Evolutionary conservation across 2,888 invertebrate species (phyloP).

Genomic region (Pinctada fucata): DNA sequence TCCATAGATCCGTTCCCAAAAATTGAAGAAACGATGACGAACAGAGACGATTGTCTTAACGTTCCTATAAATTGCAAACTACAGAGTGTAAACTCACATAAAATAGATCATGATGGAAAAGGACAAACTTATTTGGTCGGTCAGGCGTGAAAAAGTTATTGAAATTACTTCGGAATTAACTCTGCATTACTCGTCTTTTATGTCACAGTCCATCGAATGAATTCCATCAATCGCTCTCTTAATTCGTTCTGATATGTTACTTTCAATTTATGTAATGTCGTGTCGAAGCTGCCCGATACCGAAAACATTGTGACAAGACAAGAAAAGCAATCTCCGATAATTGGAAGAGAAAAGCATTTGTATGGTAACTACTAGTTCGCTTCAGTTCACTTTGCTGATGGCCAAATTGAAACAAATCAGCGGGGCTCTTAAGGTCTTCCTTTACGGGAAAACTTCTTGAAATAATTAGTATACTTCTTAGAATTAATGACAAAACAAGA

Average conservation of each 20-base stretch:
- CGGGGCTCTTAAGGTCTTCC: slow-evolving; percentile 34
- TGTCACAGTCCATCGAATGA: background rate
- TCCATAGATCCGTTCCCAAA: too few species aligned
- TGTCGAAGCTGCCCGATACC: slow-evolving; percentile 15
- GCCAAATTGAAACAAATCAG: slow-evolving; percentile 36
- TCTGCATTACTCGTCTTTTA: background rate
- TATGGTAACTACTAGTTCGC: slow-evolving; percentile 35
- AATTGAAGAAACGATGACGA: too few species aligned
- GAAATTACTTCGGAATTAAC: background rate
- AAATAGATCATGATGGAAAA: too few species aligned
- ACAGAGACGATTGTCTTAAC: too few species aligned
- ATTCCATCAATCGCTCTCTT: slow-evolving; percentile 36
- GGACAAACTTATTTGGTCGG: background rate
- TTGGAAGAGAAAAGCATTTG: slow-evolving; percentile 32
- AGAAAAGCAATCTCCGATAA: slow-evolving; percentile 36
- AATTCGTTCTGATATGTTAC: slow-evolving; percentile 39
- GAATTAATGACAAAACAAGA: slow-evolving; percentile 42
- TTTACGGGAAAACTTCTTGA: slow-evolving; percentile 37
- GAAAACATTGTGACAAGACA: slow-evolving; percentile 22
- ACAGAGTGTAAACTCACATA: too few species aligned
- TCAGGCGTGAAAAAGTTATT: background rate
- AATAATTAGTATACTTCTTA: slow-evolving; percentile 43
- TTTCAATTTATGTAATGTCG: slow-evolving; percentile 42
- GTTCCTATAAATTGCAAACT: too few species aligned
- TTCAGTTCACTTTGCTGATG: slow-evolving; percentile 28